Base-by-base conservation (phyloP, 2,888 invertebrate genomes). In the Agonopterix subpropinquella region DNA sequence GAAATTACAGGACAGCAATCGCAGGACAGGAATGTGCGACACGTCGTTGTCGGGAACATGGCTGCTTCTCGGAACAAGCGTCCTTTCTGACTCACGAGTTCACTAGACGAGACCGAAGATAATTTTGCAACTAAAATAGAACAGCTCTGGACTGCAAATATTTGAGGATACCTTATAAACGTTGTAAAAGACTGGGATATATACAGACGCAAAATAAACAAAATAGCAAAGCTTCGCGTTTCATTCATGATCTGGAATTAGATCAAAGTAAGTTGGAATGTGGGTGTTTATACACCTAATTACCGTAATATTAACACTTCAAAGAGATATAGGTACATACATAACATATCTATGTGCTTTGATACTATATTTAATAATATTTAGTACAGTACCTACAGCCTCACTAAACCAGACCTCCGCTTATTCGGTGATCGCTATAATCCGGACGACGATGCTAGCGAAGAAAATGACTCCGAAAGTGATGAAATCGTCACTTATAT, bases 61-160 rank as follows among this genome's bases (percentile, higher is more conserved):
- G 63, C 59, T 50, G 58, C 65, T 77, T 79, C 79, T 70, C 59
- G 64, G 79, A 78, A 79, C 71, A 39, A 11, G 64, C 59, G 68
- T 35, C 36, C 42, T 41, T 18, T 11, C 46, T 47, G 42, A 47
- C 42, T 42, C 28, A 77, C 61, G 28, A 28, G 5, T 28, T 77
- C 79, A 77, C 67, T 62, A 65, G 67, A 70, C 65, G 68, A 63
- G 62, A 69, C 67, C 65, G 65, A 73, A 68, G 67, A 71, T 74
- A 72, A 74, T 73, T 73, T 67, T 70, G 68, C 67, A 59, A 70
- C 64, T 65, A 67, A 76, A 77, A 73, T 78, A 79, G 75, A 73
- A 66, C 62, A 28, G 5, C 28, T 28, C 62, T 42, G 39, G 39
- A 39, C 39, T 39, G 9, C 39, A 39, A 39, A n/a, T 39, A 39